phyloP scores from a whole-genome alignment of 1,140 invertebrate species.

The Sarcophaga bullata region DNA sequence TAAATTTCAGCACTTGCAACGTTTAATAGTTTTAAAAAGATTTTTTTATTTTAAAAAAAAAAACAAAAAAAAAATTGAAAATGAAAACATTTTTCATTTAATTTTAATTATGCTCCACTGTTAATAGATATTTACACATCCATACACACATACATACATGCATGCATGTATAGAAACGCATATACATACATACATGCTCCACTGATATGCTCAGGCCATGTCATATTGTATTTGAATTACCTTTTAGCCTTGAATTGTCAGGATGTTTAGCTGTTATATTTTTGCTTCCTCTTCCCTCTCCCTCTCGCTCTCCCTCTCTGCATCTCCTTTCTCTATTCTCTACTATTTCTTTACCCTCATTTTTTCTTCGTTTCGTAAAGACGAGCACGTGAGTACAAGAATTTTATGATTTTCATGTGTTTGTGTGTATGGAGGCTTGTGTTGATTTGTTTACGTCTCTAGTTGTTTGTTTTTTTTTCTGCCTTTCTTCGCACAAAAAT shows the following conservation, averaged over 20 bases:
- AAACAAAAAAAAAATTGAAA: too few relatives aligned
- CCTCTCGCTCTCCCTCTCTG: too few relatives aligned
- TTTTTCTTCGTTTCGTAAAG: background rate
- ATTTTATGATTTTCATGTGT: background rate
- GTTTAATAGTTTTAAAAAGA: too few relatives aligned
- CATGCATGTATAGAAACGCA: background rate
- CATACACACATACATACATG: background rate
- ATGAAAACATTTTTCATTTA: too few relatives aligned
- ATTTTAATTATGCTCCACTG: too few relatives aligned
- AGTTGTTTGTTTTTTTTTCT: too few relatives aligned
- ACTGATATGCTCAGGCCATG: background rate
- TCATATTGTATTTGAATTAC: slow-evolving; percentile 19
- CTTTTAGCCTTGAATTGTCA: slow-evolving; percentile 37
- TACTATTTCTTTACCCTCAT: too few relatives aligned
- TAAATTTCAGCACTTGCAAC: too few relatives aligned
- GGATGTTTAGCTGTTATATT: background rate
- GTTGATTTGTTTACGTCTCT: background rate
- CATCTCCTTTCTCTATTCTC: too few relatives aligned
- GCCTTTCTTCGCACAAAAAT: too few relatives aligned
- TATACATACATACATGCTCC: background rate
- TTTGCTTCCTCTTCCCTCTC: background rate
- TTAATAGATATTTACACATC: background rate
- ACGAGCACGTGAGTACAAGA: background rate
- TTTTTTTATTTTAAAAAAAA: too few relatives aligned
- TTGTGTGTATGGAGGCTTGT: background rate